Percentiles rank a stretch among this genome's conserved stretches.
Conservation (phyloP, 2,113 vertebrate species). For the Steatornis caripensis region DNA sequence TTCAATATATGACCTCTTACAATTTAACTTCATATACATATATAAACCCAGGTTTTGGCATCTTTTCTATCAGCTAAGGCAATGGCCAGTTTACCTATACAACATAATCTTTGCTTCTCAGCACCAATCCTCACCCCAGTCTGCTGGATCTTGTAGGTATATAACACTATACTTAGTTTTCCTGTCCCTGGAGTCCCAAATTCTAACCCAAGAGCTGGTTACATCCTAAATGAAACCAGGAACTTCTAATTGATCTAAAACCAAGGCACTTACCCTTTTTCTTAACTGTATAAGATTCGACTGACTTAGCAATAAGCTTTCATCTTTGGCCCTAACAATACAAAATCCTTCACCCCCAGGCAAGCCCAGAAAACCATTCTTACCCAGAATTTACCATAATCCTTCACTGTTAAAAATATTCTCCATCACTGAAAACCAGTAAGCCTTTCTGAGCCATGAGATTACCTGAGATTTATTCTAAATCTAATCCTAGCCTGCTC, state of each 20-base stretch:
- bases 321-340: neutral
- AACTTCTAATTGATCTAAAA: neutral
- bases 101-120: neutral
- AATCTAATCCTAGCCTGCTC: neutral
- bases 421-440: neutral
- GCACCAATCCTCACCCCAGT: neutral
- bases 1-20: neutral
- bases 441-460: conserved; percentile 10
- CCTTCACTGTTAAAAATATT: neutral
- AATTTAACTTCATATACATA: neutral
- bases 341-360: neutral
- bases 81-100: neutral
- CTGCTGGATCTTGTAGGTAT: neutral
- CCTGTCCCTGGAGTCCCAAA: neutral
- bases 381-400: neutral
- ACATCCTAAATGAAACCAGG: neutral
- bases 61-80: neutral
- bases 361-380: neutral
- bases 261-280: neutral
- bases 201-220: neutral
- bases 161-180: neutral
- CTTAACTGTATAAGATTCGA: neutral
- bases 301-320: neutral
- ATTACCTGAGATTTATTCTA: conserved; percentile 38
- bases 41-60: neutral